Base-by-base conservation (phyloP, 2,888 invertebrate genomes). In the Metellina segmentata region DNA sequence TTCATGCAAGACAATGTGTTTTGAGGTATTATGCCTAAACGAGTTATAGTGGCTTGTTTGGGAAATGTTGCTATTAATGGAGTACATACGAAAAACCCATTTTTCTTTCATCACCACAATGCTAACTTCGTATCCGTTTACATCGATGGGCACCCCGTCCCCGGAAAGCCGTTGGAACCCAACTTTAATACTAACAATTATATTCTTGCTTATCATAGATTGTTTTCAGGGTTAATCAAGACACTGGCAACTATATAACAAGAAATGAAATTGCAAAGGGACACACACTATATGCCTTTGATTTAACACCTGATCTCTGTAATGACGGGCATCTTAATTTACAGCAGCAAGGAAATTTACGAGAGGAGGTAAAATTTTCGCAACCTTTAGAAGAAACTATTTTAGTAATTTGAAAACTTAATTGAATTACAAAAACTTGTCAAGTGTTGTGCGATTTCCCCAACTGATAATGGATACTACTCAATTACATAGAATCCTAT, bases 11-110 rank as follows among this genome's bases (percentile, higher is more conserved):
- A n/a, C n/a, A n/a, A n/a, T n/a, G n/a, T n/a, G n/a, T n/a, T n/a
- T n/a, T n/a, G n/a, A n/a, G n/a, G n/a, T n/a, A n/a, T n/a, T n/a
- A n/a, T n/a, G n/a, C n/a, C n/a, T n/a, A n/a, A 74, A 93, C 74
- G 8, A 94, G 91, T 94, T 13, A 93, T 94, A 34, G 48, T 94
- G 9, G 94, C 94, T 7, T 94, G 94, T 71, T 92, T 94, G 0
- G 61, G 91, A 8, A 93, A 93, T 87, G 72, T 81, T 6, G 93
- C 93, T 1, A 93, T 93, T 81, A 93, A 93, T 70, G 94, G 94
- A 91, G 49, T 92, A 92, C 20, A 53, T 6, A 6, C 70, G 49
- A n/a, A n/a, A 53, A 94, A 94, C 70, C 94, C 77, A 16, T 77
- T 77, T 77, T 51, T 77, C 4, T 77, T 77, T 77, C 0, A 5